phyloP scores from a whole-genome alignment of 1,140 invertebrate species.

The Eupristina koningsbergeri region DNA sequence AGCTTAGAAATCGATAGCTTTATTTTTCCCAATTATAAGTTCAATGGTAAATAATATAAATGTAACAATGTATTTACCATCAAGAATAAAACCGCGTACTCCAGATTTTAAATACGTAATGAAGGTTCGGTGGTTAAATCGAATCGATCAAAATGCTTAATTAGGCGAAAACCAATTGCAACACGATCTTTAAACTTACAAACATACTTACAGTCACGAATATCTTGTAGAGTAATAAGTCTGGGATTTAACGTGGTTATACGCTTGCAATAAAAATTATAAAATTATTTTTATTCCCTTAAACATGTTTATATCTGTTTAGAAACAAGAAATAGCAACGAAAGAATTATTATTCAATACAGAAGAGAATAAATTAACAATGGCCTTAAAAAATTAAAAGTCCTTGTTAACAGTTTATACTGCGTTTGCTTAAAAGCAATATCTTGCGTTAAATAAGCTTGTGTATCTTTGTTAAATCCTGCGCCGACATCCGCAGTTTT shows the following conservation, averaged over 20 bases:
- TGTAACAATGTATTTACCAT: neutral
- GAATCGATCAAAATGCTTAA: neutral
- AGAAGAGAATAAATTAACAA: conserved; percentile 52
- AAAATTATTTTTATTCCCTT: conserved; percentile 30
- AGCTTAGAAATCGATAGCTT: too few relatives aligned
- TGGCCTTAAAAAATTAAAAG: conserved; percentile 26
- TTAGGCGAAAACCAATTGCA: conserved; percentile 14
- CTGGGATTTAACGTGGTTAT: conserved; percentile 22
- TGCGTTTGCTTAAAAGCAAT: conserved; percentile 46
- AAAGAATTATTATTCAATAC: conserved; percentile 45
- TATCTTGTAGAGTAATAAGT: conserved; percentile 1
- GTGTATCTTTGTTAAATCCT: conserved; percentile 37
- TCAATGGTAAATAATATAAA: neutral
- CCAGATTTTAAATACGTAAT: conserved; percentile 1
- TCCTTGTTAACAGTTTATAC: conserved; percentile 32
- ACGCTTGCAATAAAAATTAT: conserved; percentile 32
- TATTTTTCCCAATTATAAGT: neutral
- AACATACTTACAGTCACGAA: conserved; percentile 4
- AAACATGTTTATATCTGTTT: conserved; percentile 27
- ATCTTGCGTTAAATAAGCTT: conserved; percentile 48
- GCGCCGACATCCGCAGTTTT: conserved; percentile 59
- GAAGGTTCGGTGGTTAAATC: conserved; percentile 6
- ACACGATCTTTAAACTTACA: neutral
- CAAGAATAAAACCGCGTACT: neutral
- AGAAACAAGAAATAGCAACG: conserved; percentile 37